Base-by-base conservation (phyloP, 2,888 invertebrate genomes). In the Mesorhabditis sp. region DNA sequence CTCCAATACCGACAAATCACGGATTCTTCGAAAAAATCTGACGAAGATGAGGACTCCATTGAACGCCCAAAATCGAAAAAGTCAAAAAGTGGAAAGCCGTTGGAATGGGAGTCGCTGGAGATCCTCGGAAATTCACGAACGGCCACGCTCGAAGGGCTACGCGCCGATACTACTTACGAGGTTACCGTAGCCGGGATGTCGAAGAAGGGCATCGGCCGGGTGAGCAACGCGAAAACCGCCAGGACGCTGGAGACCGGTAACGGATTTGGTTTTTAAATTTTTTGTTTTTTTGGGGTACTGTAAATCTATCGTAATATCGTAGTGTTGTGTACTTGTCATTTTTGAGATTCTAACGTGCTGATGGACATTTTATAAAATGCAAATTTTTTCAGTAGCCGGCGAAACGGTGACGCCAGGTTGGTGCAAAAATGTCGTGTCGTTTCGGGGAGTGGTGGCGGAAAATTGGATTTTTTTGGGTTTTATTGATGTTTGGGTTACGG, bases 181-280 rank as follows among this genome's bases (percentile, higher is more conserved):
- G 92, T 97, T 86, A 94, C 94, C 93, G 92, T 95, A 86, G 90
- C 93, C 83, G 95, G 95, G 80, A 94, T 94, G 86, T 95, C 95
- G 83, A 91, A 91, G 84, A 72, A 73, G 62, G 96, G 96, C 86
- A 95, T 95, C 88, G 96, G 96, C 65, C 95, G 92, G 77, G 90
- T 92, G 85, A 94, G 94, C 82, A 92, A 92, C 88, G 93, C 94
- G 77, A 92, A 95, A 89, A 91, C 91, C 86, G 92, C 94, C 85
- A 92, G 92, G 90, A 96, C 96, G 81, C 93, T 93, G 87, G 96
- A 96, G 92, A 28, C 28, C 28, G 28, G 28, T 28, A 28, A 28
- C 28, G 28, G 2, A 28, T 28, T 28, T 15, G 15, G 7, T 63
- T 63, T 63, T 13, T 15, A 15, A 41, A 41, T n/a, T 41, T n/a